Evolutionary conservation across 2,113 vertebrate genomes (phyloP).

Genomic region (Gopherus flavomarginatus): DNA sequence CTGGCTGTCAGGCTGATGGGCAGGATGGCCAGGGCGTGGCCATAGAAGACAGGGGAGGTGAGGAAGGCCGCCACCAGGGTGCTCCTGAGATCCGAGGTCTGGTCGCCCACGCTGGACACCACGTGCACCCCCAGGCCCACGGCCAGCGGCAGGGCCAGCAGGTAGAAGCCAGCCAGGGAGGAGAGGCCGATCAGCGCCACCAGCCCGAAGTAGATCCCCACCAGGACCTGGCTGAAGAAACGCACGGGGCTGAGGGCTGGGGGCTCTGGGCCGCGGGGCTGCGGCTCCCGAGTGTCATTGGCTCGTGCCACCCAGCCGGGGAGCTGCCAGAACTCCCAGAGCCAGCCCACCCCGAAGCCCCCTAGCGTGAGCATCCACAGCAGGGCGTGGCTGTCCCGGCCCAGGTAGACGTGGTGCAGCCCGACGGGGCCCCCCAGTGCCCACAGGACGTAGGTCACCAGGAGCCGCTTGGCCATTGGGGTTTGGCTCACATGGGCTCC

Average conservation of each 20-base stretch:
- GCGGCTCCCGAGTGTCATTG: slow-evolving; percentile 24
- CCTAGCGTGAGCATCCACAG: slow-evolving; percentile 92
- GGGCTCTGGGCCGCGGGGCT: fast-evolving
- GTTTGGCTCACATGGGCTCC: not conserved
- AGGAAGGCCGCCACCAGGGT: slow-evolving; percentile 82
- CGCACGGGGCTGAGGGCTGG: slow-evolving; percentile 75
- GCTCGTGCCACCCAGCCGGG: slow-evolving; percentile 86
- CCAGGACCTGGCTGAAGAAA: slow-evolving; percentile 84
- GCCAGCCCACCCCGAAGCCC: slow-evolving; percentile 89
- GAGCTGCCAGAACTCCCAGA: slow-evolving; percentile 87
- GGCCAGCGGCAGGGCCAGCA: slow-evolving; percentile 86
- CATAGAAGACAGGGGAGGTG: slow-evolving; percentile 87
- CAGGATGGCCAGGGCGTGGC: slow-evolving; percentile 83
- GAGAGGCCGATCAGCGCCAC: slow-evolving; percentile 86
- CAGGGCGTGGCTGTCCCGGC: slow-evolving; percentile 90
- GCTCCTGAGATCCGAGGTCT: slow-evolving; percentile 84
- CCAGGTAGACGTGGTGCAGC: slow-evolving; percentile 92
- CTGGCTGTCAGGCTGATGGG: slow-evolving; percentile 88
- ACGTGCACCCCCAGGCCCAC: slow-evolving; percentile 88
- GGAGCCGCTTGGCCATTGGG: slow-evolving; percentile 85
- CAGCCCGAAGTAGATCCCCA: slow-evolving; percentile 89
- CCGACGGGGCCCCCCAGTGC: slow-evolving; percentile 87
- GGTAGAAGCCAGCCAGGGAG: slow-evolving; percentile 83
- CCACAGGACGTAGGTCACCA: slow-evolving; percentile 89
- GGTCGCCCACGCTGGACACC: slow-evolving; percentile 85